Evolutionary conservation across 2,113 vertebrate genomes (phyloP), one percentile per base, ranked within the genome.

Genomic region (Tursiops truncatus): DNA sequence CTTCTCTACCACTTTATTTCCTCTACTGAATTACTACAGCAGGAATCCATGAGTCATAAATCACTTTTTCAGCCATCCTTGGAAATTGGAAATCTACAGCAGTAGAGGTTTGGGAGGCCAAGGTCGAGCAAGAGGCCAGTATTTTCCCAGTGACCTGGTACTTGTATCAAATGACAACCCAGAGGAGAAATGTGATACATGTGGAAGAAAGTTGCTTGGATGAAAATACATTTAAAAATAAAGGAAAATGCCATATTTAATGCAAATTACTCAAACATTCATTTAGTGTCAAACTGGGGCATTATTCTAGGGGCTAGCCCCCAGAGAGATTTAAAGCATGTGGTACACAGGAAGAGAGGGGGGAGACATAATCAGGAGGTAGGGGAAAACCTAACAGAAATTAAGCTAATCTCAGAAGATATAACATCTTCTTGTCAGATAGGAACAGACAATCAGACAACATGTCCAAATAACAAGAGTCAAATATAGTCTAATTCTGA

Each of bases 181-280:
- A 60, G 4, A 3, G n/a, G 23, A 84, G 26, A 94, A 85, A 67
- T 26, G 13, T 8, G 41, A 81, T 25, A 93, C 15, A 65, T 89
- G 36, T 85, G 95, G 60, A 85, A 92, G 70, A 87, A 89, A 92
- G 87, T 50, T 62, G 6, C 26, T 94, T 83, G 53, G 41, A 86
- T 90, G 15, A 87, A 77, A 90, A 94, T 41, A 76, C 8, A 68
- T 50, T 33, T 50, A 71, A 87, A 83, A 65, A 85, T 38, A 77
- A 9, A 71, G 18, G 20, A 56, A 90, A 25, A 36, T 26, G 33
- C 0, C 21, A 60, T 74, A 76, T 68, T 96, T 84, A 50, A 36
- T 82, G 79, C 41, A 95, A 76, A 87, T 89, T 44, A 56, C 15
- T 88, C 71, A 60, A 89, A 73, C 7, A 81, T 41, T 53, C 41